Base-by-base conservation (phyloP, 2,888 invertebrate species). In the Parnassius orleans region DNA sequence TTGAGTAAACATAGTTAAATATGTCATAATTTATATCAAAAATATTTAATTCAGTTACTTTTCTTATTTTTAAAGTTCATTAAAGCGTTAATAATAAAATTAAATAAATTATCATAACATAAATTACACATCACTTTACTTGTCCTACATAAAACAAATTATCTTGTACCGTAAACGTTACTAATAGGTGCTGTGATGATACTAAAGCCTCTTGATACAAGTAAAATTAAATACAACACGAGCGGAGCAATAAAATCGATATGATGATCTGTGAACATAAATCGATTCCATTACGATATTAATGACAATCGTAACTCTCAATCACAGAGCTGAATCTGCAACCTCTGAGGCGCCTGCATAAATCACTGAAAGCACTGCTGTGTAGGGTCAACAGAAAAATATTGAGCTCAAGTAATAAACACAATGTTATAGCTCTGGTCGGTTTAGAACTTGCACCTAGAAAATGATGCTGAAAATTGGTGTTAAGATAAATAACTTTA, bases 301-400 rank as follows among this genome's bases (percentile, higher is more conserved):
- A 86, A 86, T 85, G 84, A 83, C 81, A 84, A 83, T 84, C 84
- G 81, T 86, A 86, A 85, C 81, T 86, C 83, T 84, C 78, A 83
- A 84, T 86, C 85, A 83, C 80, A 76, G 55, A 76, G 74, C 76
- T 74, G 77, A 75, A 81, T 77, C 76, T 75, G 79, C 79, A 75
- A 74, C 77, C 77, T 76, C 70, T 68, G 74, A 77, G 73, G 73
- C 77, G 75, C 74, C 72, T 74, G 76, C 72, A 71, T 71, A 69
- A 57, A 66, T 66, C 70, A 60, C 60, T 60, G 60, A 62, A 55
- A 57, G 63, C 52, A 54, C 43, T 68, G 67, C 70, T 12, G 14
- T 14, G 48, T 48, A 48, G 1, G 69, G 77, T 67, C 51, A 74
- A 73, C 74, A 73, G 24, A 53, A 59, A 60, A 54, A 69, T 66